Percentiles rank a stretch among this genome's conserved stretches.
Conservation (phyloP, 2,888 invertebrate species). For the Antitype chi region DNA sequence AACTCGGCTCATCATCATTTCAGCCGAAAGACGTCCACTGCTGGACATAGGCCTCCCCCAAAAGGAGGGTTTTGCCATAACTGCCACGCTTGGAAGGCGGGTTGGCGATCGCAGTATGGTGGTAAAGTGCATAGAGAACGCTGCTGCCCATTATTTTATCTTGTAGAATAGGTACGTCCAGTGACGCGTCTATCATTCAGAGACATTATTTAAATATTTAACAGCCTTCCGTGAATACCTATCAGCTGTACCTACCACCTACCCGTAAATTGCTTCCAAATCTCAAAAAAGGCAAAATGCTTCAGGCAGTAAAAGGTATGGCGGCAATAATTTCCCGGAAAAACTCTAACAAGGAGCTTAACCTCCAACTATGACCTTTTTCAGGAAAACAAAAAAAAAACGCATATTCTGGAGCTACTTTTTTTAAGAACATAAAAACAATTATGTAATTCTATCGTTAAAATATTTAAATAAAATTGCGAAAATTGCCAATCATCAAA, state of each 20-base stretch:
- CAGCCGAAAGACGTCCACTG: fast-evolving
- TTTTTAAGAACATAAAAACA: background rate
- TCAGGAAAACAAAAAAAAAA: background rate
- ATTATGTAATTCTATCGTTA: too few relatives aligned
- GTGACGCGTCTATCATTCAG: background rate
- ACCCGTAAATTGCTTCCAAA: background rate
- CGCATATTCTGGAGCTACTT: too few relatives aligned
- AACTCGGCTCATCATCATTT: too few relatives aligned
- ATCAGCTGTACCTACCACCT: too few relatives aligned
- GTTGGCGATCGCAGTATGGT: fast-evolving
- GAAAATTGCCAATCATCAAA: too few relatives aligned
- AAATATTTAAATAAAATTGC: too few relatives aligned
- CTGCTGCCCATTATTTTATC: too few relatives aligned
- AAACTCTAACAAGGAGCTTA: background rate
- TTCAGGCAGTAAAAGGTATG: background rate
- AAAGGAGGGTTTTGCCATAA: too few relatives aligned
- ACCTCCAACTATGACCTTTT: background rate
- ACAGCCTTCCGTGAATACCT: background rate
- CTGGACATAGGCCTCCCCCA: too few relatives aligned
- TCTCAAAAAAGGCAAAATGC: background rate
- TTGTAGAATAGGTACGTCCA: background rate
- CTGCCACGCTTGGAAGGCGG: too few relatives aligned
- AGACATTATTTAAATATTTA: background rate
- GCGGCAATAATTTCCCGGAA: background rate
- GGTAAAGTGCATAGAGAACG: fast-evolving